phyloP scores from a whole-genome alignment of 2,113 vertebrate species.

The Bungarus multicinctus region DNA sequence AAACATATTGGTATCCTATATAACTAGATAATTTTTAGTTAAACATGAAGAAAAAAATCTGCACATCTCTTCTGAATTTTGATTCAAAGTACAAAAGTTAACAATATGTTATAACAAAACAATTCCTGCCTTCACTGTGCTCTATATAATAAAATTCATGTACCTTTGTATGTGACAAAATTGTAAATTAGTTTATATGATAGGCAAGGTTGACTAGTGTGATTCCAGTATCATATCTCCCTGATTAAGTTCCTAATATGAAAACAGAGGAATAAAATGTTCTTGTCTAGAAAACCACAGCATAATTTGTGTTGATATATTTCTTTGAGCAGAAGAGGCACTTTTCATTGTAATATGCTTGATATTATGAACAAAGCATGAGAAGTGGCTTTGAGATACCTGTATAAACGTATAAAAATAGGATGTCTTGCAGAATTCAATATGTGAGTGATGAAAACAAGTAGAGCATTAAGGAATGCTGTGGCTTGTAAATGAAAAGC shows the following conservation, averaged over 20 bases:
- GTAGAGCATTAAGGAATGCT: neutral
- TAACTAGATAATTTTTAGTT: neutral
- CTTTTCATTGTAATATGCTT: slow-evolving; percentile 9
- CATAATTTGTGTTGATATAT: neutral
- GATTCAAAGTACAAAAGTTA: slow-evolving; percentile 15
- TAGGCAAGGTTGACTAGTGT: neutral
- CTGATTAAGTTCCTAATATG: neutral
- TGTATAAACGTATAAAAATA: neutral
- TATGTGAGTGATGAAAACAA: slow-evolving; percentile 13
- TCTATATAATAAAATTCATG: slow-evolving; percentile 15
- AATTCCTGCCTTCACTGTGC: slow-evolving; percentile 1
- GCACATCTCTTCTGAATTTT: neutral
- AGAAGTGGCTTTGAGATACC: neutral
- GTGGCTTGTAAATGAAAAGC: slow-evolving; percentile 18
- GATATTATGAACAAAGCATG: neutral
- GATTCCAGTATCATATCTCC: neutral
- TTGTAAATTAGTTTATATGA: slow-evolving; percentile 32
- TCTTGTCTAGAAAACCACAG: neutral
- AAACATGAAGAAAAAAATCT: neutral
- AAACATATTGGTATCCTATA: neutral
- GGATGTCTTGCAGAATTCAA: slow-evolving; percentile 1
- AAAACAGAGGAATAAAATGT: neutral
- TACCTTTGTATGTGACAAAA: slow-evolving; percentile 25
- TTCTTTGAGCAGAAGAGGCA: neutral
- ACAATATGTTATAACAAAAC: neutral